Evolutionary conservation across 2,113 vertebrate genomes (phyloP).

Genomic region (Oxygymnocypris stewartii): DNA sequence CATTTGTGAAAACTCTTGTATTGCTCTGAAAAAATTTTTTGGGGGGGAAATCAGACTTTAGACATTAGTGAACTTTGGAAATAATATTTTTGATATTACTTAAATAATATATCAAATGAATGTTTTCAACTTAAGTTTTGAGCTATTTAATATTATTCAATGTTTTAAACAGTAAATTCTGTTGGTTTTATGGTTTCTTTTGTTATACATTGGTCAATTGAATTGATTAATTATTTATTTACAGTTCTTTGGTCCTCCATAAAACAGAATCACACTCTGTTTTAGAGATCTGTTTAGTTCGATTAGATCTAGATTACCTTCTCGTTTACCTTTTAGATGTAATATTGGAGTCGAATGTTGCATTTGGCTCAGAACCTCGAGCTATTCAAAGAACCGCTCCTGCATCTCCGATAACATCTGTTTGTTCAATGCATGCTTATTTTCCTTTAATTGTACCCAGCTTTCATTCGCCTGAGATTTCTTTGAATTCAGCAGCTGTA

Average conservation of each 20-base stretch:
- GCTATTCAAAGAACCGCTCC: slow-evolving; percentile 23
- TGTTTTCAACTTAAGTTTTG: not conserved
- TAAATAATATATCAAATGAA: no score
- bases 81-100: no score
- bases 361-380: slow-evolving; percentile 5
- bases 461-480: slow-evolving; percentile 23
- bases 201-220: not conserved
- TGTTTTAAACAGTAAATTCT: not conserved
- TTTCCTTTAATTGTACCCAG: slow-evolving; percentile 26
- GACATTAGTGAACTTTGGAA: no score
- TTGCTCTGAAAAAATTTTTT: no score
- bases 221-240: not conserved
- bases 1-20: no score
- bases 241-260: not conserved
- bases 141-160: not conserved
- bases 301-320: slow-evolving; percentile 42
- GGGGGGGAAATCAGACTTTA: no score
- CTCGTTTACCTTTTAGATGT: slow-evolving; percentile 23
- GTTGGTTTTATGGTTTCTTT: not conserved
- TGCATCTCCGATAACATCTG: slow-evolving; percentile 44
- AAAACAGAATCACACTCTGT: slow-evolving; percentile 18
- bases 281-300: not conserved
- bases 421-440: slow-evolving; percentile 32
- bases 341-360: slow-evolving; percentile 35
- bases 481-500: slow-evolving; percentile 27